These are phyloP conservation scores for Amniataba percoides DNA, from an alignment of 2,797 vertebrate species.

Conservation along the genomic window DNA sequence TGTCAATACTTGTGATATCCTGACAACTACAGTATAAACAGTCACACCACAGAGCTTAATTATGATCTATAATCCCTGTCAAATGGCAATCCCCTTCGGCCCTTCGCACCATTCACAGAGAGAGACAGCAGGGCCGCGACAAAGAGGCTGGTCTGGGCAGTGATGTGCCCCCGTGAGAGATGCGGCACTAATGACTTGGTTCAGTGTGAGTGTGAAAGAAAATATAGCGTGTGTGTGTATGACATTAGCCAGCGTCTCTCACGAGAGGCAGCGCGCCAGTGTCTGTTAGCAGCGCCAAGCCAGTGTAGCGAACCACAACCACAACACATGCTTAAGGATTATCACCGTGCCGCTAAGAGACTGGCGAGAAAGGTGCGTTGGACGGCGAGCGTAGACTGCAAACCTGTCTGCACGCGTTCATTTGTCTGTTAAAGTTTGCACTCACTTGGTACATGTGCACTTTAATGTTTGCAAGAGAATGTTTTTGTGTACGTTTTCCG, in stretches of 20 bases:
- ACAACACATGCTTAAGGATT: constrained; percentile 54
- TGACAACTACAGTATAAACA: constrained; percentile 35
- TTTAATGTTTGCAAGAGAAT: not conserved
- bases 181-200: constrained; percentile 36
- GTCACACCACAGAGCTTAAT: constrained; percentile 48
- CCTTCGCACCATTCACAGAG: constrained; percentile 11
- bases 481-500: constrained; percentile 21
- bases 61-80: constrained; percentile 61
- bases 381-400: not conserved
- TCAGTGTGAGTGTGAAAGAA: constrained; percentile 14
- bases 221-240: constrained; percentile 15
- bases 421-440: not conserved
- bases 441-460: not conserved
- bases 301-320: constrained; percentile 40
- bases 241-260: constrained; percentile 33
- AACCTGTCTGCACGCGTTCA: constrained; percentile 14
- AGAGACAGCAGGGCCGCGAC: constrained; percentile 26
- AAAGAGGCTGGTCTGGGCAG: constrained; percentile 37
- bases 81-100: constrained; percentile 37
- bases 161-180: constrained; percentile 40
- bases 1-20: constrained; percentile 46
- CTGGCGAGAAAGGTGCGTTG: constrained; percentile 1
- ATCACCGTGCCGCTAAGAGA: constrained; percentile 42
- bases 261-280: constrained; percentile 13
- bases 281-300: constrained; percentile 40